Percentiles rank a stretch among this genome's conserved stretches.
Conservation (phyloP, 2,797 vertebrate genomes). For the Pelobates cultripes region DNA sequence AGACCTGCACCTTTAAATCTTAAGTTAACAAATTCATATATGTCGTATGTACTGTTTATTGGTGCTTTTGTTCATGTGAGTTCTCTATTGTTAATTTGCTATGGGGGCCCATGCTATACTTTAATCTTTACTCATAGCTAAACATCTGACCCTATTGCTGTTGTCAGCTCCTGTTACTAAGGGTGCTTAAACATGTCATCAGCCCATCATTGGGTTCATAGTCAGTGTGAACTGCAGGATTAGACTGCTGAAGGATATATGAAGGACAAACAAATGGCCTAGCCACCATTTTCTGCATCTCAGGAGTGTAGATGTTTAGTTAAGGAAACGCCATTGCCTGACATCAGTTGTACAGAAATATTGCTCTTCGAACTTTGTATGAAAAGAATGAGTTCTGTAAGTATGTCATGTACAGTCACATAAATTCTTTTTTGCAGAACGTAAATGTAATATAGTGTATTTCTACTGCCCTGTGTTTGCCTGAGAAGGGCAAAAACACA, state of each 20-base stretch:
- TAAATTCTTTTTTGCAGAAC: constrained; percentile 60
- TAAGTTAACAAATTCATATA: neutral
- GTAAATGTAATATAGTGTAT: constrained; percentile 66
- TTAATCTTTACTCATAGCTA: neutral
- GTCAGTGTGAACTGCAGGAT: constrained; percentile 4
- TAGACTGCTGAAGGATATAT: neutral
- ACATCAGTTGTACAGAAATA: constrained; percentile 62
- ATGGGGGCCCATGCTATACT: neutral
- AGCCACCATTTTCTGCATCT: constrained; percentile 28
- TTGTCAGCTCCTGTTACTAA: constrained; percentile 61
- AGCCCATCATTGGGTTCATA: neutral
- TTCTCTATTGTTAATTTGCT: constrained; percentile 4
- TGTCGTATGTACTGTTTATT: constrained; percentile 4
- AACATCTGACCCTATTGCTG: constrained; percentile 27
- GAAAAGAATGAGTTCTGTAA: constrained; percentile 60
- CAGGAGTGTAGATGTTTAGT: constrained; percentile 32
- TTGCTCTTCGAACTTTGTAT: constrained; percentile 59
- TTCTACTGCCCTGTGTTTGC: constrained; percentile 67
- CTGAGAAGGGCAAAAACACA: constrained; percentile 64
- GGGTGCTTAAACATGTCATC: constrained; percentile 54
- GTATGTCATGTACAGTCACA: constrained; percentile 66
- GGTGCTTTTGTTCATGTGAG: constrained; percentile 5
- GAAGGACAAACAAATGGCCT: constrained; percentile 3
- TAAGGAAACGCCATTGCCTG: constrained; percentile 59
- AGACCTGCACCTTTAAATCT: constrained; percentile 22